A percentile compares a stretch with the other conserved stretches of the same genome.
Conservation (phyloP, 1,140 invertebrate species). For the Nephila pilipes region DNA sequence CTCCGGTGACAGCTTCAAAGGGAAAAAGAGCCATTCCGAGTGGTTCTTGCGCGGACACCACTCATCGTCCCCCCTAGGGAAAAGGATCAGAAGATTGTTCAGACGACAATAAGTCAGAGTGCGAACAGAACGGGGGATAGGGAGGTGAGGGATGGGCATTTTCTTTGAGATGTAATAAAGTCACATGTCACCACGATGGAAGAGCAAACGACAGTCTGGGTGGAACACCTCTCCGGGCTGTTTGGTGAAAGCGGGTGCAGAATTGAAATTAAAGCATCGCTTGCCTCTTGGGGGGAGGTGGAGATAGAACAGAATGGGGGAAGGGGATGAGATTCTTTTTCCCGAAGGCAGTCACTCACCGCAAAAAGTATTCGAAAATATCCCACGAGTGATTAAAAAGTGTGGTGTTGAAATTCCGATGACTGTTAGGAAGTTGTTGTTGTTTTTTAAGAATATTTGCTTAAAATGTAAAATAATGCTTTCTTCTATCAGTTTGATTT, state of each 20-base stretch:
- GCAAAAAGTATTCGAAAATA: not conserved
- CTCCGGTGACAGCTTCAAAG: not conserved
- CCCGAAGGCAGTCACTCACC: not conserved
- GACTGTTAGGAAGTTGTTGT: no score
- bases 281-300: not conserved
- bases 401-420: not conserved
- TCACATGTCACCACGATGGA: not conserved
- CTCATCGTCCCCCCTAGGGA: not conserved
- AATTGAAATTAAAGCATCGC: constrained; percentile 5
- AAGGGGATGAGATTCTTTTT: not conserved
- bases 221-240: not conserved
- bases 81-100: not conserved
- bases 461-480: no score
- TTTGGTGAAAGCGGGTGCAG: not conserved
- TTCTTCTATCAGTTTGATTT: no score
- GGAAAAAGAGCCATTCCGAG: not conserved
- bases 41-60: not conserved
- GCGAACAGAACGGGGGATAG: not conserved
- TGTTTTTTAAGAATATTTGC: no score
- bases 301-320: no score
- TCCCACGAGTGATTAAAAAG: constrained; percentile 12
- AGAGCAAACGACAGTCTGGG: not conserved
- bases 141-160: not conserved
- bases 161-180: constrained; percentile 8
- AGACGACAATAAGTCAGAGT: not conserved